Conservation (phyloP, 2,888 invertebrate species). For the Stenodema calcarata region DNA sequence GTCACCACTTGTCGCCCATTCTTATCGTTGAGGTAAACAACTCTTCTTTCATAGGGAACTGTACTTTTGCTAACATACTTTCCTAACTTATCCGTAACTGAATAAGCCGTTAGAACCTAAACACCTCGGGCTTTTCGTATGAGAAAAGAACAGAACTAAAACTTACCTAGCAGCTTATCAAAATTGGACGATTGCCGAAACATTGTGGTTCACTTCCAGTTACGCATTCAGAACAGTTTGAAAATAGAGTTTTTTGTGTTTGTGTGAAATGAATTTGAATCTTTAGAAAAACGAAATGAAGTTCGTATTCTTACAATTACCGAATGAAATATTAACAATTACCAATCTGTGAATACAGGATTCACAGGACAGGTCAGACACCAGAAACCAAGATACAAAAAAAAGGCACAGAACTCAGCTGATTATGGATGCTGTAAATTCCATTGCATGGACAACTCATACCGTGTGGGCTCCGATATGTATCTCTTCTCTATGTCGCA, state of each 20-base stretch:
- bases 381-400: neutral
- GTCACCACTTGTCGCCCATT: neutral
- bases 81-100: neutral
- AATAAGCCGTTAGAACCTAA: too few relatives aligned
- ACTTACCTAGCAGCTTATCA: conserved; percentile 38
- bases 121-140: too few relatives aligned
- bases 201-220: neutral
- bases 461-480: too few relatives aligned
- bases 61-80: neutral
- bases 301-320: too few relatives aligned
- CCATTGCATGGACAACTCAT: neutral
- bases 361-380: neutral
- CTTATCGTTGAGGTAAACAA: neutral
- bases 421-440: neutral
- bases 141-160: neutral
- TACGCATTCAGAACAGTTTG: neutral
- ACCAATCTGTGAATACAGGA: neutral
- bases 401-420: neutral
- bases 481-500: neutral
- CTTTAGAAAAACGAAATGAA: too few relatives aligned
- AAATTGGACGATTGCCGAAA: conserved; percentile 20
- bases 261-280: too few relatives aligned
- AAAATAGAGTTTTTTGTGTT: neutral
- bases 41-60: neutral
- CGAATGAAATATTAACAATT: too few relatives aligned